Conservation (phyloP, 1,140 invertebrate genomes). For the Rhagoletis zephyria region DNA sequence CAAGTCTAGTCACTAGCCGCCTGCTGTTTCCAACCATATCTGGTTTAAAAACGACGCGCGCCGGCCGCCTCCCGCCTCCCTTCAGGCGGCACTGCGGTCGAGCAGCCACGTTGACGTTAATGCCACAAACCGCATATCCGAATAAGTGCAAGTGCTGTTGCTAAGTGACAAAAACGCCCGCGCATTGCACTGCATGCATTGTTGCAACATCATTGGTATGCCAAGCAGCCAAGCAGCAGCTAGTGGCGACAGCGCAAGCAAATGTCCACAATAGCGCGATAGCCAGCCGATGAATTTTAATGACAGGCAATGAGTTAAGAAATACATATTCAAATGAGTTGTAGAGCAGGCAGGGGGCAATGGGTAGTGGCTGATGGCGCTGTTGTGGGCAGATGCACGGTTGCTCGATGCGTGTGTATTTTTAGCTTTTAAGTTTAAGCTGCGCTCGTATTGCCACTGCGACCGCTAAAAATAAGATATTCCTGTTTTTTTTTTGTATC, state of each 20-base stretch:
- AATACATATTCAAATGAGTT: neutral
- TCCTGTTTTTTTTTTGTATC: neutral
- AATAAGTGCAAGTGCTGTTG: neutral
- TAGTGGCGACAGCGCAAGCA: neutral
- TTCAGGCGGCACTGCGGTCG: neutral
- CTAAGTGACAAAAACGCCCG: neutral
- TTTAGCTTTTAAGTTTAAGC: slow-evolving; percentile 47
- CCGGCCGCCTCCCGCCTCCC: too few relatives aligned
- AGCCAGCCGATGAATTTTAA: slow-evolving; percentile 27
- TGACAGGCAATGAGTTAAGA: neutral
- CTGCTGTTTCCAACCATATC: neutral
- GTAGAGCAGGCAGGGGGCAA: neutral
- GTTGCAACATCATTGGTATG: slow-evolving; percentile 41
- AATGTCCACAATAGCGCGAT: neutral
- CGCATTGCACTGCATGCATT: neutral
- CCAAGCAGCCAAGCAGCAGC: neutral
- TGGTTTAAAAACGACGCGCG: neutral
- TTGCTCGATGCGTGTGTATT: neutral
- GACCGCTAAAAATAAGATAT: slow-evolving; percentile 25
- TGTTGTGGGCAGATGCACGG: neutral
- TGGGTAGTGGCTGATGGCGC: neutral
- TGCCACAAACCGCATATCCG: too few relatives aligned
- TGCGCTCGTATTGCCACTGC: slow-evolving; percentile 11
- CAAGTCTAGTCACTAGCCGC: neutral
- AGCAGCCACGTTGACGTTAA: too few relatives aligned